A percentile compares a stretch with the other conserved stretches of the same genome.
These are phyloP conservation scores for Neodontobutis hainanensis DNA, from an alignment of 2,113 vertebrate genomes.

Conservation along the genomic window DNA sequence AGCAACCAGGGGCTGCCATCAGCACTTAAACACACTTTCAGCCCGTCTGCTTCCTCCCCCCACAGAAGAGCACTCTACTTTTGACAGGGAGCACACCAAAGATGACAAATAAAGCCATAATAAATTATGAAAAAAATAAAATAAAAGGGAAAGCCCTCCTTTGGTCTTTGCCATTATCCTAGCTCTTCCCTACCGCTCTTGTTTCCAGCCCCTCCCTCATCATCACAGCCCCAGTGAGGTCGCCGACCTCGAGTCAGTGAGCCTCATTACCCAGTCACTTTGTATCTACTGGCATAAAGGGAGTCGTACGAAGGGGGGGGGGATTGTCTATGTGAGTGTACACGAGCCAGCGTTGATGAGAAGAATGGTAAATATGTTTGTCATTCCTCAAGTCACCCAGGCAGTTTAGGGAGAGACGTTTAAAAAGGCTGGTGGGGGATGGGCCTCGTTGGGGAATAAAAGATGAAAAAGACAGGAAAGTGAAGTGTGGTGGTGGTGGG, in stretches of 20 bases:
- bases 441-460: constrained; percentile 17
- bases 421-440: constrained; percentile 32
- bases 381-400: constrained; percentile 55
- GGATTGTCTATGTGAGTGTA: not conserved
- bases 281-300: constrained; percentile 43
- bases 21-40: constrained; percentile 67
- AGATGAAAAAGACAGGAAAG: constrained; percentile 55
- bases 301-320: constrained; percentile 17
- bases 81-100: constrained; percentile 60
- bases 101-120: constrained; percentile 58
- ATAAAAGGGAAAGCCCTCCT: constrained; percentile 17
- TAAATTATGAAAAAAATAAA: constrained; percentile 23
- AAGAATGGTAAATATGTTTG: constrained; percentile 52
- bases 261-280: constrained; percentile 74
- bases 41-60: constrained; percentile 30
- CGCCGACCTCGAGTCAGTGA: constrained; percentile 61
- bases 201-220: constrained; percentile 10
- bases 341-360: constrained; percentile 13
- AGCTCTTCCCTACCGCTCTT: constrained; percentile 6
- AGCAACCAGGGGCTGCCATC: constrained; percentile 67
- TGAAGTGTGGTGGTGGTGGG: constrained; percentile 19
- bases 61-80: constrained; percentile 44
- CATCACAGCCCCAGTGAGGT: constrained; percentile 52
- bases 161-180: constrained; percentile 28
- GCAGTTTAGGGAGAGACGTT: constrained; percentile 25